These are phyloP conservation scores for Raphicerus campestris DNA, from an alignment of 2,113 vertebrate genomes.

Conservation along the genomic window DNA sequence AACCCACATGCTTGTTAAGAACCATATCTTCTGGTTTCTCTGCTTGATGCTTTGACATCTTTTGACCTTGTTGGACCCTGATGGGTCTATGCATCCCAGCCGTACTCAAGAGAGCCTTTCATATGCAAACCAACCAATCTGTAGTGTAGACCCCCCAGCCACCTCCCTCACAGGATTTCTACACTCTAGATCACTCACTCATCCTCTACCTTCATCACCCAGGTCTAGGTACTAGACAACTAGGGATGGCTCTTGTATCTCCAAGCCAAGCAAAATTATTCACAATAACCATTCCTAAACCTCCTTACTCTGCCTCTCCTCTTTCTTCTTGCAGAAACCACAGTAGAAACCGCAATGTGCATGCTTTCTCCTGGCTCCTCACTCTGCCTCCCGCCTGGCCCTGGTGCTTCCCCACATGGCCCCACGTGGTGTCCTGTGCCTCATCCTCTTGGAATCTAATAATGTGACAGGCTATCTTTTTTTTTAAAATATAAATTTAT, in stretches of 20 bases:
- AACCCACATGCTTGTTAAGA: not conserved
- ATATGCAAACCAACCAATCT: not conserved
- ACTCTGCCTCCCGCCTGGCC: not conserved
- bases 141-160: not conserved
- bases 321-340: not conserved
- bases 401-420: not conserved
- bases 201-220: not conserved
- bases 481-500: no score
- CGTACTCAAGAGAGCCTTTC: not conserved
- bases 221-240: not conserved
- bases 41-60: not conserved
- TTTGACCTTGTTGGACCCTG: not conserved
- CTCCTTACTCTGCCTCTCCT: not conserved
- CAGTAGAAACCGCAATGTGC: fast-evolving
- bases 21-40: not conserved
- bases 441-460: not conserved
- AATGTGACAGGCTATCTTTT: not conserved
- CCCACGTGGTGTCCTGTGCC: fast-evolving
- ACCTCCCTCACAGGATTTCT: not conserved
- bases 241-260: not conserved
- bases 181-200: not conserved
- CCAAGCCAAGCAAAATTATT: not conserved
- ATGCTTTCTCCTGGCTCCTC: not conserved
- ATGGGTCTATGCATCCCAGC: not conserved
- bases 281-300: not conserved